Percentiles rank a stretch among this genome's conserved stretches.
Evolutionary conservation across 1,140 invertebrate species (phyloP).

Genomic region (Caenorhabditis latens): DNA sequence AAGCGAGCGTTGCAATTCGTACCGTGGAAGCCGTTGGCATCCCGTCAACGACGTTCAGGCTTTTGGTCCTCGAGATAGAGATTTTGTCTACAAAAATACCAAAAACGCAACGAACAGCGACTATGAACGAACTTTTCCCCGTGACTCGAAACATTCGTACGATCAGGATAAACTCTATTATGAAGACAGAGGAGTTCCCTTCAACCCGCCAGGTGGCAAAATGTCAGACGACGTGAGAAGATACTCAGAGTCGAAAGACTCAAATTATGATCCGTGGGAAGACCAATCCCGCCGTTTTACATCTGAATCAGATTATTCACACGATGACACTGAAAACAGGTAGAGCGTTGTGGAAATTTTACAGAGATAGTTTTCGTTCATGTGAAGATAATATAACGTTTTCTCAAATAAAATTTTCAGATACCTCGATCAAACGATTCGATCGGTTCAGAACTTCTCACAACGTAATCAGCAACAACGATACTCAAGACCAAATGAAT

Average conservation of each 20-base stretch:
- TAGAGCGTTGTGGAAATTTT: neutral
- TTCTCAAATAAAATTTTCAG: neutral
- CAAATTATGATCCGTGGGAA: neutral
- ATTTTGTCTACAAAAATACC: neutral
- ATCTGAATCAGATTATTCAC: conserved; percentile 15
- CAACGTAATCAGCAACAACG: neutral
- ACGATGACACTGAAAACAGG: conserved; percentile 20
- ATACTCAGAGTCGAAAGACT: conserved; percentile 28
- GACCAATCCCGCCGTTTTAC: neutral
- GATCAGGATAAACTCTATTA: conserved; percentile 11
- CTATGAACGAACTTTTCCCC: neutral
- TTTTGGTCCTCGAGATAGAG: conserved; percentile 2
- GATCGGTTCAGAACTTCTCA: neutral
- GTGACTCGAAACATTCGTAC: neutral
- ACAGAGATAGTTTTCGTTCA: neutral
- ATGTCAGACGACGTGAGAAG: neutral
- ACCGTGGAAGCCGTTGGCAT: neutral
- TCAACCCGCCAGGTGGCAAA: neutral
- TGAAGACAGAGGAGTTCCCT: neutral
- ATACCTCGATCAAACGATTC: neutral
- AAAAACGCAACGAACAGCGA: neutral
- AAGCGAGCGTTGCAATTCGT: neutral
- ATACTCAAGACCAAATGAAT: neutral
- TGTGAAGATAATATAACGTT: neutral
- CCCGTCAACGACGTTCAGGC: neutral